Evolutionary conservation across 1,140 invertebrate genomes (phyloP).

Genomic region (Elysia chlorotica): DNA sequence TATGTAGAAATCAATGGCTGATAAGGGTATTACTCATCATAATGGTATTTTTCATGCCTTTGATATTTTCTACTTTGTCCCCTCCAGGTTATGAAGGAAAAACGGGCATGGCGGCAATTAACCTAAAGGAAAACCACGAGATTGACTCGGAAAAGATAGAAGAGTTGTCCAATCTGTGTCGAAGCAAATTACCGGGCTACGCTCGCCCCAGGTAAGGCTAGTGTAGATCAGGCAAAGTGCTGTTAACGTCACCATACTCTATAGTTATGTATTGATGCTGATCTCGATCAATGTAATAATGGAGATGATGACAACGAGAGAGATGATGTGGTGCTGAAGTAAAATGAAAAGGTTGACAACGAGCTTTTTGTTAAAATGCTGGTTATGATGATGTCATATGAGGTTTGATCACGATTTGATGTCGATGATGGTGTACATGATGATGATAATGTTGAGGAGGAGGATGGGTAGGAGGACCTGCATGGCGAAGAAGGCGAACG

Average conservation of each 20-base stretch:
- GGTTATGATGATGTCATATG: neutral
- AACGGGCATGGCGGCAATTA: conserved; percentile 44
- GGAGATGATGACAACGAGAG: neutral
- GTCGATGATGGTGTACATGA: neutral
- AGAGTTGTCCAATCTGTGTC: conserved; percentile 39
- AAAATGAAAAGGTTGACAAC: neutral
- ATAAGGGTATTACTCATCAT: neutral
- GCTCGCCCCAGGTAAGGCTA: conserved; percentile 72
- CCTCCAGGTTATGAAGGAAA: conserved; percentile 42
- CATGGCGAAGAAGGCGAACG: neutral
- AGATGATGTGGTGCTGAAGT: neutral
- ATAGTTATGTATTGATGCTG: no score
- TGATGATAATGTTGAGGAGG: neutral
- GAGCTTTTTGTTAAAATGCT: neutral
- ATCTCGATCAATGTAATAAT: no score
- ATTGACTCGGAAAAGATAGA: conserved; percentile 32
- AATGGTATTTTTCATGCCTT: neutral
- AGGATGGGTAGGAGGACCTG: neutral
- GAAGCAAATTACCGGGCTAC: conserved; percentile 75
- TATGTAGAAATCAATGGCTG: neutral
- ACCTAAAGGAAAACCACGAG: conserved; percentile 18
- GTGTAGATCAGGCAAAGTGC: no score
- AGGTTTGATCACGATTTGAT: neutral
- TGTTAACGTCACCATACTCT: no score
- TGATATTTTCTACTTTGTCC: neutral